phyloP scores from a whole-genome alignment of 2,113 vertebrate genomes.

The Axis porcinus region DNA sequence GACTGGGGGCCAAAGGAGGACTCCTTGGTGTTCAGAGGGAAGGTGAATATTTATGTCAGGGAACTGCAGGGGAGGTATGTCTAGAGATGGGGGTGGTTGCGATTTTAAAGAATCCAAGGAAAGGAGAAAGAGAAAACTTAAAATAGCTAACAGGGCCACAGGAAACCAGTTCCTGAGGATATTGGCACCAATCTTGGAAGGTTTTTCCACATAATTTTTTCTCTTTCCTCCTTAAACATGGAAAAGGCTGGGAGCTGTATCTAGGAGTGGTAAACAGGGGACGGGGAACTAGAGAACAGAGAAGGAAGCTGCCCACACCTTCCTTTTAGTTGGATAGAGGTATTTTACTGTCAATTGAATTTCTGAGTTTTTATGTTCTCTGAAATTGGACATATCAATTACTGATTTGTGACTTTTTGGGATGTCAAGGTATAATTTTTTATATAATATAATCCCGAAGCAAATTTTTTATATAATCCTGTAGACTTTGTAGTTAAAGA shows the following conservation, averaged over 20 bases:
- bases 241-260: neutral
- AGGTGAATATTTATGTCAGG: neutral
- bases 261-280: neutral
- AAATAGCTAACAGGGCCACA: neutral
- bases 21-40: neutral
- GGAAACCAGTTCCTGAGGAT: neutral
- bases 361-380: neutral
- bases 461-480: neutral
- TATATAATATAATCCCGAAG: too few relatives aligned
- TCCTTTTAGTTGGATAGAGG: neutral
- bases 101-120: neutral
- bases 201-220: neutral
- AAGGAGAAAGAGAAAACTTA: neutral
- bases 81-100: neutral
- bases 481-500: neutral
- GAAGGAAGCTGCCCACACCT: accelerated
- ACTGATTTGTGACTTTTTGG: neutral
- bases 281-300: neutral
- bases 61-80: neutral
- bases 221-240: neutral
- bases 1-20: neutral
- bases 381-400: neutral
- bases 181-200: neutral
- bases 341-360: neutral
- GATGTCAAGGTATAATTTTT: neutral